These are phyloP conservation scores for Zonotrichia leucophrys DNA, from an alignment of 2,113 vertebrate genomes.

Conservation along the genomic window DNA sequence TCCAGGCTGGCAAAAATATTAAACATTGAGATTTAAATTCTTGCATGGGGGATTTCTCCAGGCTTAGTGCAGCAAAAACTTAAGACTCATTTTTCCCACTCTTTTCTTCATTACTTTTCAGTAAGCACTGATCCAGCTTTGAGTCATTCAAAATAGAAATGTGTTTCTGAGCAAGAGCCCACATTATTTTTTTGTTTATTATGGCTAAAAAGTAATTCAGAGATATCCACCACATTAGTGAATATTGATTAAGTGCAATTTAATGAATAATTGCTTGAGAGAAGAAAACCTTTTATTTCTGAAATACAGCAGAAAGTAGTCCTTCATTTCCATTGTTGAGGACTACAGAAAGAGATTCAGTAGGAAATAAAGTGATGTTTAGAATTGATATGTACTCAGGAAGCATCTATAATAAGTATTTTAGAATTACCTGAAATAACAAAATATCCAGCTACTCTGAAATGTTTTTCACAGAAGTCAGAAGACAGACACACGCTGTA, in stretches of 20 bases:
- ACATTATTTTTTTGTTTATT: not conserved
- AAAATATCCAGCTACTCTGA: not conserved
- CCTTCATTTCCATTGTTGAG: not conserved
- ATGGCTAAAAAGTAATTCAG: not conserved
- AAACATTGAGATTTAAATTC: conserved; percentile 1
- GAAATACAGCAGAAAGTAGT: not conserved
- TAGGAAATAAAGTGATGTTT: not conserved
- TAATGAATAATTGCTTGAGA: not conserved
- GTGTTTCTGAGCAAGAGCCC: conserved; percentile 7
- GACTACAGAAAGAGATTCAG: not conserved
- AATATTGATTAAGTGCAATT: not conserved
- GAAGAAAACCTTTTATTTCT: conserved; percentile 9
- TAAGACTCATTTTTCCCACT: not conserved
- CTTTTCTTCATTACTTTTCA: not conserved
- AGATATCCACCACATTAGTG: not conserved
- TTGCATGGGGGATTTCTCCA: not conserved
- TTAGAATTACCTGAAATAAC: not conserved
- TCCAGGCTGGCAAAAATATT: not conserved
- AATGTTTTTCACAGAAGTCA: not conserved
- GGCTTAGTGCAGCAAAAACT: not conserved
- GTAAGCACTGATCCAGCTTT: not conserved
- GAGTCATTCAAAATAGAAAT: not conserved
- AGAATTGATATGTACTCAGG: not conserved
- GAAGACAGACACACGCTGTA: not conserved
- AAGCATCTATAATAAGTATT: not conserved